These are phyloP conservation scores for Dermolepida albohirtum DNA, from an alignment of 2,888 invertebrate species.

Conservation along the genomic window DNA sequence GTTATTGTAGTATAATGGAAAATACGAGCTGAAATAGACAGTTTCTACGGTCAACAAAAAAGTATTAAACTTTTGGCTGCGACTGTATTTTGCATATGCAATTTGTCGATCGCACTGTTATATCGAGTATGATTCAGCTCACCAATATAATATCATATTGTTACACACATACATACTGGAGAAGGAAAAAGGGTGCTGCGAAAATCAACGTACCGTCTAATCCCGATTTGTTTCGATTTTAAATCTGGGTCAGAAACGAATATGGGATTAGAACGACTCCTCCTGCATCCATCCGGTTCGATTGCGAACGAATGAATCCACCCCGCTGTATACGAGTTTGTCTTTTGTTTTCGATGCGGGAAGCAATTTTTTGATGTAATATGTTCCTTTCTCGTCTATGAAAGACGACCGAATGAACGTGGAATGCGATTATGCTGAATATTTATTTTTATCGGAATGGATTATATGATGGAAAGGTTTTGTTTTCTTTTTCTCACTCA, in stretches of 20 bases:
- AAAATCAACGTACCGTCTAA: slow-evolving; percentile 64
- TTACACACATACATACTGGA: slow-evolving; percentile 3
- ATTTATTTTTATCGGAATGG: slow-evolving; percentile 12
- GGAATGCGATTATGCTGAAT: slow-evolving; percentile 17
- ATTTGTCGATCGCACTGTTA: neutral
- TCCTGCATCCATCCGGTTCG: slow-evolving; percentile 6
- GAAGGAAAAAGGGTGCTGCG: slow-evolving; percentile 58
- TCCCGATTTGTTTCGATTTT: slow-evolving; percentile 65
- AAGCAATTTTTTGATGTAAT: slow-evolving; percentile 35
- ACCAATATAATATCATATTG: no score
- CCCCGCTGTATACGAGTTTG: neutral
- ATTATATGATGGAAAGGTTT: slow-evolving; percentile 7
- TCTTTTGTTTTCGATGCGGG: slow-evolving; percentile 33
- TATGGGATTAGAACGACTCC: slow-evolving; percentile 36
- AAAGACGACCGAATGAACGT: neutral
- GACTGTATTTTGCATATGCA: no score
- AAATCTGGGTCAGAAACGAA: slow-evolving; percentile 61
- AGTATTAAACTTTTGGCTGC: no score
- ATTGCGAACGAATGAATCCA: slow-evolving; percentile 8
- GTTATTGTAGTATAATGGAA: no score
- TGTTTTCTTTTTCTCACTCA: no score
- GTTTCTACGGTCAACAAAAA: no score
- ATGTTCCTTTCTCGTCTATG: slow-evolving; percentile 9
- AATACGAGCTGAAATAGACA: no score
- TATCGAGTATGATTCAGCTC: no score